phyloP scores from a whole-genome alignment of 2,888 invertebrate species.

The Nesidiocoris tenuis region DNA sequence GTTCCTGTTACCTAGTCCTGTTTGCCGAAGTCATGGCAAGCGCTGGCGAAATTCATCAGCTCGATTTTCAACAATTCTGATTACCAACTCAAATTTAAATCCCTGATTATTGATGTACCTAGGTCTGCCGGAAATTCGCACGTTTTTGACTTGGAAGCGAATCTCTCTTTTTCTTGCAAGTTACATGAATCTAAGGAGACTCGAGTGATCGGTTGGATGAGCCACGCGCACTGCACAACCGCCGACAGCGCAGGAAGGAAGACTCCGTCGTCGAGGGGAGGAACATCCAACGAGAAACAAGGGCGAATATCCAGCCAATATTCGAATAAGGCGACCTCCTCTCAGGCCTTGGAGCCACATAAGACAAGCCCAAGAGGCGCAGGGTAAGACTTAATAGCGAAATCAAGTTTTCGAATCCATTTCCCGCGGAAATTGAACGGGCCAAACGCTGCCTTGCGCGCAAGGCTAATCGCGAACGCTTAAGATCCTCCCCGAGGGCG shows the following conservation, averaged over 20 bases:
- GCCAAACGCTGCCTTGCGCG: conserved; percentile 8
- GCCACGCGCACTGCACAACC: neutral
- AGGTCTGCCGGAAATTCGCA: too few relatives aligned
- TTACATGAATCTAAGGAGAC: too few relatives aligned
- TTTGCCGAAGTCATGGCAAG: too few relatives aligned
- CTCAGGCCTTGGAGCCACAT: neutral
- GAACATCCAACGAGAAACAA: conserved; percentile 11
- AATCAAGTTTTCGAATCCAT: conserved; percentile 46
- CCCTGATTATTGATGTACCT: too few relatives aligned
- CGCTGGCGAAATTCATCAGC: too few relatives aligned
- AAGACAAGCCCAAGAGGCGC: neutral
- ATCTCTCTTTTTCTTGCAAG: too few relatives aligned
- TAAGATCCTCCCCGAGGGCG: conserved; percentile 9
- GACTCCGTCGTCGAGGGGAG: conserved; percentile 6
- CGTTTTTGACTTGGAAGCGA: too few relatives aligned
- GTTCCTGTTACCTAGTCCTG: too few relatives aligned
- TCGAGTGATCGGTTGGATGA: neutral
- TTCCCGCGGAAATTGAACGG: conserved; percentile 46
- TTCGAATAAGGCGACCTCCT: conserved; percentile 11
- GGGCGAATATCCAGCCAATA: conserved; percentile 44
- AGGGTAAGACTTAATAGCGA: conserved; percentile 25
- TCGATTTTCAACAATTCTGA: too few relatives aligned
- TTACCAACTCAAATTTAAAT: too few relatives aligned
- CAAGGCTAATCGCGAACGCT: conserved; percentile 13
- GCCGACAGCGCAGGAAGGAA: conserved; percentile 1